Evolutionary conservation across 2,888 invertebrate genomes (phyloP).

Genomic region (Hoplodrina blanda): DNA sequence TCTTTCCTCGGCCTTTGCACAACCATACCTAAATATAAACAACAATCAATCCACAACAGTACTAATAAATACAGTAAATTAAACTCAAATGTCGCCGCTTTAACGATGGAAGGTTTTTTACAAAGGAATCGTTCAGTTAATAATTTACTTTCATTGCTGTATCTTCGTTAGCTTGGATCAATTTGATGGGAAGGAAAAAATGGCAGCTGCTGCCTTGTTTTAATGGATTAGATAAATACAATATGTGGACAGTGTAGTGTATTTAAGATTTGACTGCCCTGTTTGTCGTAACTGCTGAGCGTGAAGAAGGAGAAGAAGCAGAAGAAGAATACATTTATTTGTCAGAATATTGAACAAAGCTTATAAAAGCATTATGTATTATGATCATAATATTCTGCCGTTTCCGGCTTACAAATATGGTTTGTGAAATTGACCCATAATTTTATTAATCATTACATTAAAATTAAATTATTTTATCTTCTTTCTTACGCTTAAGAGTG

Average conservation of each 20-base stretch:
- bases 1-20: background rate
- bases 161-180: conserved; percentile 38
- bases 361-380: too few species aligned
- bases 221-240: conserved; percentile 1
- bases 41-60: conserved; percentile 17
- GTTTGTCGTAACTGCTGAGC: too few species aligned
- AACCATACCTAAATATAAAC: conserved; percentile 13
- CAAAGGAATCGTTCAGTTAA: conserved; percentile 7
- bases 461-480: too few species aligned
- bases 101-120: conserved; percentile 46
- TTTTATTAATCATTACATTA: too few species aligned
- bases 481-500: too few species aligned
- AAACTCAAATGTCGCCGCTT: conserved; percentile 42
- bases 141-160: conserved; percentile 38
- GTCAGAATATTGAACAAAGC: too few species aligned
- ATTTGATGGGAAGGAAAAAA: conserved; percentile 24
- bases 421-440: too few species aligned
- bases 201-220: conserved; percentile 13
- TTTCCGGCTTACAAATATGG: too few species aligned
- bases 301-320: too few species aligned
- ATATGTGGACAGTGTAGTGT: background rate
- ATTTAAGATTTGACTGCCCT: too few species aligned
- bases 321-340: too few species aligned
- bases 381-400: too few species aligned
- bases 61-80: conserved; percentile 51